Evolutionary conservation across 2,797 vertebrate genomes (phyloP).

Genomic region (Lithobates pipiens): DNA sequence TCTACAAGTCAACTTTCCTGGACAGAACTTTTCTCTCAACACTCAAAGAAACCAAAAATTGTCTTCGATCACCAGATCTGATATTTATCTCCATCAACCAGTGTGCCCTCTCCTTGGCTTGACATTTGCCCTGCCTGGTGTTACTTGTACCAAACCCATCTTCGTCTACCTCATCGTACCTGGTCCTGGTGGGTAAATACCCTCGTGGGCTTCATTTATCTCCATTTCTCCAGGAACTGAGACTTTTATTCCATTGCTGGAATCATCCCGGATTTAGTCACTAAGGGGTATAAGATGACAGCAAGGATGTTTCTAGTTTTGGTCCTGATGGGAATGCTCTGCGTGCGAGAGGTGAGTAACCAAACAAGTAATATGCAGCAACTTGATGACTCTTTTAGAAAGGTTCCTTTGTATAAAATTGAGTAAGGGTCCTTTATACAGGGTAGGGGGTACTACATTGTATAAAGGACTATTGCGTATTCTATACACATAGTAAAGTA

Average conservation of each 20-base stretch:
- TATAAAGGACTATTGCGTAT: too few relatives aligned
- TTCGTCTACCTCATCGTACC: neutral
- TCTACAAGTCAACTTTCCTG: neutral
- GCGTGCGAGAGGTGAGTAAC: slow-evolving; percentile 22
- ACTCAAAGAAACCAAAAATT: neutral
- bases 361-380: too few relatives aligned
- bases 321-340: slow-evolving; percentile 1
- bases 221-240: neutral
- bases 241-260: neutral
- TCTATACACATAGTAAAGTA: too few relatives aligned
- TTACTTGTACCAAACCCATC: neutral
- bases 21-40: neutral
- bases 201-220: neutral
- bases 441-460: too few relatives aligned
- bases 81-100: neutral
- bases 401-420: too few relatives aligned
- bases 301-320: neutral
- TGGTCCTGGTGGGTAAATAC: neutral
- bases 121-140: neutral
- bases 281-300: slow-evolving; percentile 12
- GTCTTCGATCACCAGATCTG: neutral
- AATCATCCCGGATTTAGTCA: slow-evolving; percentile 7
- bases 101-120: neutral
- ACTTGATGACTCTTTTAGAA: too few relatives aligned
- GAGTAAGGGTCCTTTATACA: too few relatives aligned